These are phyloP conservation scores for Deilephila elpenor DNA, from an alignment of 2,888 invertebrate genomes.

Conservation along the genomic window DNA sequence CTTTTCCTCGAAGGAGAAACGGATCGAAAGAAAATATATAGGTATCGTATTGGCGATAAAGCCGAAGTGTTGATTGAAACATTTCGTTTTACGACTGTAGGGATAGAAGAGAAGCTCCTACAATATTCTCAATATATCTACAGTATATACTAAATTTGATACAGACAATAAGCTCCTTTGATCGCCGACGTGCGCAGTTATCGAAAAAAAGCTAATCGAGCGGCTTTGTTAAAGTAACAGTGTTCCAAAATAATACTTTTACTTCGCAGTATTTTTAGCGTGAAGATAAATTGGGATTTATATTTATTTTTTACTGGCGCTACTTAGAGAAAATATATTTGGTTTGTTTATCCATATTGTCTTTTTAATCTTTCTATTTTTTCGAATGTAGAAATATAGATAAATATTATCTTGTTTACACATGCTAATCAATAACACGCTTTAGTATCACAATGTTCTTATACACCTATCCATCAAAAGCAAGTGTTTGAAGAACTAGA, in stretches of 20 bases:
- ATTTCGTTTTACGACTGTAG: neutral
- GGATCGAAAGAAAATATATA: neutral
- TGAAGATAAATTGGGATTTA: no score
- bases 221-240: neutral
- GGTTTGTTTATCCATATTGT: no score
- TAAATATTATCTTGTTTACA: no score
- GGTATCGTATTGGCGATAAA: neutral
- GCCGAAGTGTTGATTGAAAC: neutral
- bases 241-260: neutral
- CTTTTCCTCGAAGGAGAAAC: neutral
- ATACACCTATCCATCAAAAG: no score
- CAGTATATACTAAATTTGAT: neutral
- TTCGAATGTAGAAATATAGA: no score
- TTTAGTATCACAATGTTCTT: no score
- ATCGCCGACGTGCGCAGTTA: neutral
- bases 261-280: neutral
- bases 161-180: slow-evolving; percentile 10
- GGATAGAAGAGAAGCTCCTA: neutral
- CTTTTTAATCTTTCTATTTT: no score
- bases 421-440: no score
- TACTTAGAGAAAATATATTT: no score
- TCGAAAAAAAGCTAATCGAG: neutral
- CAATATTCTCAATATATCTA: neutral
- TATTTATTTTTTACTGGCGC: no score
- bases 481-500: neutral